Evolutionary conservation across 2,888 invertebrate genomes (phyloP).

Genomic region (Doris montereyensis): DNA sequence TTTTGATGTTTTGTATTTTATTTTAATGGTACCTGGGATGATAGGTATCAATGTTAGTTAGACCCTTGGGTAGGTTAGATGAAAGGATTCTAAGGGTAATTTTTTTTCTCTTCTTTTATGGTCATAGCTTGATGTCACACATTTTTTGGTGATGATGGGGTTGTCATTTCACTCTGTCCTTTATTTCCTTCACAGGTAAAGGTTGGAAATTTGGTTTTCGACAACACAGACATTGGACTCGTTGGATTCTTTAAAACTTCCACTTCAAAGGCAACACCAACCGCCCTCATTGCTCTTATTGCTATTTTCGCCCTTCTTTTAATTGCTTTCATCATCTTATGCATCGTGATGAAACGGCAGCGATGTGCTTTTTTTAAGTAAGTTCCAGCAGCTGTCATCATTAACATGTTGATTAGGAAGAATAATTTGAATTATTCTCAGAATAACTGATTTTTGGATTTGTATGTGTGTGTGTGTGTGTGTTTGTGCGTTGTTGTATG

Average conservation of each 20-base stretch:
- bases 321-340: slow-evolving; percentile 48
- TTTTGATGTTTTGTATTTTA: too few species aligned
- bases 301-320: slow-evolving; percentile 52
- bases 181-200: slow-evolving; percentile 52
- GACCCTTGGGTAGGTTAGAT: too few species aligned
- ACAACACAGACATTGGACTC: slow-evolving; percentile 51
- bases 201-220: slow-evolving; percentile 54
- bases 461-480: too few species aligned
- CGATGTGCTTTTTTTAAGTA: slow-evolving; percentile 43
- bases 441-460: too few species aligned
- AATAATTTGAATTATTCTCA: neutral
- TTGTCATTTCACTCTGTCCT: neutral
- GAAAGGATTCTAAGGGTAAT: too few species aligned
- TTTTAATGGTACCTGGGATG: too few species aligned
- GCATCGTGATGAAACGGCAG: slow-evolving; percentile 56
- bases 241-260: slow-evolving; percentile 48
- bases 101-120: too few species aligned
- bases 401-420: neutral
- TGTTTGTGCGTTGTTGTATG: too few species aligned
- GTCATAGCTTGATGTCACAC: too few species aligned
- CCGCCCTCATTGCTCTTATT: slow-evolving; percentile 49
- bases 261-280: slow-evolving; percentile 36
- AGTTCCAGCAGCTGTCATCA: neutral
- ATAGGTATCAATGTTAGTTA: too few species aligned
- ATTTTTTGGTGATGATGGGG: too few species aligned